Evolutionary conservation across 2,797 vertebrate species (phyloP).

Genomic region (Varecia variegata): DNA sequence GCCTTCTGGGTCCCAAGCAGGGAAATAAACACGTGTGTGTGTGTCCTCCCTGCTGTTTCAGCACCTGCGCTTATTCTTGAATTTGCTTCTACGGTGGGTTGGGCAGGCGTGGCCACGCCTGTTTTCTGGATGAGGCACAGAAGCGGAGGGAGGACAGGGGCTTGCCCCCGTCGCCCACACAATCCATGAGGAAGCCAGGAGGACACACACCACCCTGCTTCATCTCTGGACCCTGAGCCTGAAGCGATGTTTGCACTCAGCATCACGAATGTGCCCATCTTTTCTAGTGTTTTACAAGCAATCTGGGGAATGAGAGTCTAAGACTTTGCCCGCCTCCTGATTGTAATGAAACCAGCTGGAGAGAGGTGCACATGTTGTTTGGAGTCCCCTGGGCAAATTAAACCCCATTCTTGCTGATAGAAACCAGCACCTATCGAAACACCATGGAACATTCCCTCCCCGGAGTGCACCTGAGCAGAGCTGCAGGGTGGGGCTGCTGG

Average conservation of each 20-base stretch:
- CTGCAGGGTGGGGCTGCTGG: not conserved
- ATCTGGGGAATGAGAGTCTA: not conserved
- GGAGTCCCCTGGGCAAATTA: constrained; percentile 48
- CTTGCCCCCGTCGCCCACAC: not conserved
- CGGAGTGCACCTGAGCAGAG: not conserved
- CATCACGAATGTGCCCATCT: not conserved
- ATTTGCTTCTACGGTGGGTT: not conserved
- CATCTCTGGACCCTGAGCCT: not conserved
- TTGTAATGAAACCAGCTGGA: constrained; percentile 69
- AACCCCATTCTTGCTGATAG: constrained; percentile 25
- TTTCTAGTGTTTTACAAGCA: not conserved
- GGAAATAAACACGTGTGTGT: fast-evolving
- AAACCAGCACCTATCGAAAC: constrained; percentile 50
- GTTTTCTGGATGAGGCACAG: not conserved
- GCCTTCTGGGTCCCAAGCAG: not conserved
- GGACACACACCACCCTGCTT: no score
- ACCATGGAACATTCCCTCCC: not conserved
- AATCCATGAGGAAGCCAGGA: not conserved
- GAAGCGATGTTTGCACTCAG: not conserved
- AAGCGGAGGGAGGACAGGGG: not conserved
- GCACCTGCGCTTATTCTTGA: fast-evolving
- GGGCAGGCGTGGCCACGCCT: not conserved
- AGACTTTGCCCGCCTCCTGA: not conserved
- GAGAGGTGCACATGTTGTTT: constrained; percentile 15
- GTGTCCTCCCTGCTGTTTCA: not conserved